Base-by-base conservation (phyloP, 2,113 vertebrate species). In the Chascanopsetta lugubris region DNA sequence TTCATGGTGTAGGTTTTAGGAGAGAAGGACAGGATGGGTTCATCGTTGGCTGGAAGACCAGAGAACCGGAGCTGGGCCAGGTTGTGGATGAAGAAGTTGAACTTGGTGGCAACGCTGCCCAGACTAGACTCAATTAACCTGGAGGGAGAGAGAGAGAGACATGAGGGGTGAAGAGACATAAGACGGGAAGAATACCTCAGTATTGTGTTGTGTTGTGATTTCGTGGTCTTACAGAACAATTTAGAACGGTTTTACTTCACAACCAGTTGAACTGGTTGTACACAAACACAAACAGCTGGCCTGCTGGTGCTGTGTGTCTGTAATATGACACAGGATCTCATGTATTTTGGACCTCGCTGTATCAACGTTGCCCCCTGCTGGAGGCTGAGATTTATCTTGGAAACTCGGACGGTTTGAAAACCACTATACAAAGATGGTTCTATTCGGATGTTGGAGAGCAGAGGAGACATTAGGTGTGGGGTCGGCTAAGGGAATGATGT, bases 11-110 rank as follows among this genome's bases (percentile, higher is more conserved):
- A 96, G 0, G 94, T 97, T 85, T 96, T 98, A 0, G 97, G 95
- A 69, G 95, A 95, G 87, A 99, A 99, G 0, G 96, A 96, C 69
- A 99, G 94, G 66, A 98, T 97, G 27, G 96, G 95, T 58, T 99
- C 97, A 34, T 99, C 97, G 6, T 93, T 98, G 46, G 97, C 94
- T 4, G 97, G 95, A 18, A 98, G 88, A 21, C 97, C 96, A 34
- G 96, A 98, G 88, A 99, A 99, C 42, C 97, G 93, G 17, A 98
- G 90, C 89, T 99, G 97, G 68, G 97, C 96, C 61, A 99, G 90
- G 79, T 98, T 99, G 87, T 99, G 97, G 89, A 99, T 99, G 89
- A 99, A 99, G 89, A 99, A 99, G 79, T 99, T 99, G 82, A 99
- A 98, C 88, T 98, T 99, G 21, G 97, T 99, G 79, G 97, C 97